phyloP scores from a whole-genome alignment of 2,888 invertebrate species.

The Poecilobothrus nobilitatus region DNA sequence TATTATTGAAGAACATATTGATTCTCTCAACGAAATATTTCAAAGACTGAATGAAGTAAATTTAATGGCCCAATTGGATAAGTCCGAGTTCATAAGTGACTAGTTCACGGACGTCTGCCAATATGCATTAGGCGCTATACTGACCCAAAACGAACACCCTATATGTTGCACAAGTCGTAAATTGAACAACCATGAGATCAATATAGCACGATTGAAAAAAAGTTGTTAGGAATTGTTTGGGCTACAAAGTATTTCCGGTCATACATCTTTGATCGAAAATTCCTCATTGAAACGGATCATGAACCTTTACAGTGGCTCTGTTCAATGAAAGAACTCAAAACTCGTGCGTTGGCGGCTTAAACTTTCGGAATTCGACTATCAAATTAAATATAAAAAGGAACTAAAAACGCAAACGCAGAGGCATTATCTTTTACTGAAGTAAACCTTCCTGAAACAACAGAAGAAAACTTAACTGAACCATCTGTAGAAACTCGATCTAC shows the following conservation, averaged over 20 bases:
- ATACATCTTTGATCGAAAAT: too few species aligned
- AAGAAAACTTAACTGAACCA: too few species aligned
- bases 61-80: too few species aligned
- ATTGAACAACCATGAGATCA: constrained; percentile 26
- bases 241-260: too few species aligned
- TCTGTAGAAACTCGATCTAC: too few species aligned
- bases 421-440: too few species aligned
- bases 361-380: constrained; percentile 28
- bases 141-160: constrained; percentile 28
- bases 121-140: constrained; percentile 26
- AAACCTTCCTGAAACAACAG: too few species aligned
- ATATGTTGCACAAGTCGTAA: constrained; percentile 29
- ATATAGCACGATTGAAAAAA: constrained; percentile 28
- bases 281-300: constrained; percentile 31
- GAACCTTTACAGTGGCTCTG: constrained; percentile 27
- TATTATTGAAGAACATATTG: constrained; percentile 24
- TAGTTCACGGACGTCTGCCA: constrained; percentile 30
- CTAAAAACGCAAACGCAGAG: too few species aligned
- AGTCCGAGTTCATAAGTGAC: too few species aligned
- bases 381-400: constrained; percentile 22
- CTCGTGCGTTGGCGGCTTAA: constrained; percentile 30
- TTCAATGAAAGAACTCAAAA: constrained; percentile 27
- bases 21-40: constrained; percentile 19
- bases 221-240: constrained; percentile 27
- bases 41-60: too few species aligned